These are phyloP conservation scores for Cinclus mexicanus DNA, from an alignment of 2,113 vertebrate genomes.

Conservation along the genomic window DNA sequence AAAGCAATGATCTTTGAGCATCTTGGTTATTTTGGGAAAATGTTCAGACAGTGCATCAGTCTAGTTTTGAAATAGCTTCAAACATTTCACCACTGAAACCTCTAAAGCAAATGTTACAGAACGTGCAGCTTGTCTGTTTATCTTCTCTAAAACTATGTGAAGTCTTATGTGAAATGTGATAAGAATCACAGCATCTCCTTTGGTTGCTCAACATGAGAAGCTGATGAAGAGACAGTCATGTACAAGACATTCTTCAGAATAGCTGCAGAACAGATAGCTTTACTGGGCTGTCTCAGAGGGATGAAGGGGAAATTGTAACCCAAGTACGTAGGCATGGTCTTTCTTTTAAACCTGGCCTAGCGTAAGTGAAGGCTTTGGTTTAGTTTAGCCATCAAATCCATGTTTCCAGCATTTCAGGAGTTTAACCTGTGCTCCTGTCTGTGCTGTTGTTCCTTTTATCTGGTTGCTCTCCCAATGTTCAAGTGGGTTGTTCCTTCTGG, in stretches of 20 bases:
- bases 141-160: conserved; percentile 29
- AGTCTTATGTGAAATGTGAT: conserved; percentile 43
- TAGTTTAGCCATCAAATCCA: not conserved
- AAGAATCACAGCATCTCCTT: conserved; percentile 36
- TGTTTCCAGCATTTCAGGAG: not conserved
- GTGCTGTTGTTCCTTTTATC: not conserved
- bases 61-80: conserved; percentile 56
- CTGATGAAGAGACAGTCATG: conserved; percentile 43
- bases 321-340: not conserved
- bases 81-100: conserved; percentile 30
- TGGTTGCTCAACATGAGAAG: conserved; percentile 49
- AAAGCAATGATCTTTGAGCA: not conserved
- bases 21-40: conserved; percentile 36
- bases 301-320: not conserved
- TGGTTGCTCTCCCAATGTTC: not conserved
- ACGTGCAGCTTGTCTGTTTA: conserved; percentile 23
- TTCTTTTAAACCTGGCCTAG: not conserved
- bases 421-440: not conserved
- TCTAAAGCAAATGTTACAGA: conserved; percentile 56
- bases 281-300: not conserved
- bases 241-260: conserved; percentile 46
- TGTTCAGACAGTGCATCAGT: conserved; percentile 13
- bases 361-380: not conserved
- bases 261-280: not conserved
- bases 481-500: not conserved